Base-by-base conservation (phyloP, 2,113 vertebrate species). In the Cathartes aura region DNA sequence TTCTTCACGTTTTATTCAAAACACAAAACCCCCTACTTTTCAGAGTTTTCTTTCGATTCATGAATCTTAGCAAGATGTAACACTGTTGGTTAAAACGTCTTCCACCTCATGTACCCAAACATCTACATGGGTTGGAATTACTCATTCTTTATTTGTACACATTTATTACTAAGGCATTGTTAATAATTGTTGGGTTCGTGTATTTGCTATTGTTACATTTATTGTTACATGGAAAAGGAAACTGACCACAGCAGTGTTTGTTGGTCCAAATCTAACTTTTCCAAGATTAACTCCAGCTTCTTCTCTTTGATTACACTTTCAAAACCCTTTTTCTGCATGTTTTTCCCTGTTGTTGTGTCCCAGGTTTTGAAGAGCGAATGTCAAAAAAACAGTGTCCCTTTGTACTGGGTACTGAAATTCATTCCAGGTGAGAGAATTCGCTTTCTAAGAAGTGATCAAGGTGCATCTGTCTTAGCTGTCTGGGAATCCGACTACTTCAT, bases 371-470 rank as follows among this genome's bases (percentile, higher is more conserved):
- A 83, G 21, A 58, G 11, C 34, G 82, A 80, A 59, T 58, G 88
- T 76, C 56, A 96, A 87, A 84, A 89, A 78, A 40, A 0, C 5
- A 62, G 15, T 15, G 23, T 78, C 26, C 27, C 43, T 93, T 84
- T 79, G 18, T 92, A 30, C 26, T 71, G 29, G 16, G 21, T 63
- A 63, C 56, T 75, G 68, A 70, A 78, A 80, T 81, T 86, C 64
- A 63, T 70, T 92, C 38, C 53, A 82, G 30, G 26, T 67, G 91
- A 94, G 71, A 95, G 42, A 93, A 87, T 52, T 91, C 4, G 24
- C 95, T 93, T 96, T 97, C 96, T 91, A 97, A 97, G 92, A 95
- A 95, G 90, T 13, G 38, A 94, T 94, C 53, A 87, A 79, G 72
- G 94, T 90, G 23, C 68, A 94, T 70, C 38, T 38, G 38, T 38